A percentile compares a stretch with the other conserved stretches of the same genome.
phyloP scores from a whole-genome alignment of 2,113 vertebrate species.

The Sterna hirundo region DNA sequence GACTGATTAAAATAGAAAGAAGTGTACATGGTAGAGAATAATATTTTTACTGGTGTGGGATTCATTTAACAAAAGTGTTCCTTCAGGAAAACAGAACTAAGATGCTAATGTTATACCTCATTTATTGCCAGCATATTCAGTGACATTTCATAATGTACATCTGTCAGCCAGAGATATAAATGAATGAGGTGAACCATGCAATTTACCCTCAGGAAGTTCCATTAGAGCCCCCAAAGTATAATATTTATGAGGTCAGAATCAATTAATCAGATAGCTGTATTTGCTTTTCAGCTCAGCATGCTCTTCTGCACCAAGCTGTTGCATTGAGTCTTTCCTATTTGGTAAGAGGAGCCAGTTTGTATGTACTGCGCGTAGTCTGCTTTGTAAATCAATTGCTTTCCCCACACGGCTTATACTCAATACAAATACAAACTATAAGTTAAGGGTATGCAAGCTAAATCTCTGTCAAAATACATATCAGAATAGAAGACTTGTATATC shows the following conservation, averaged over 20 bases:
- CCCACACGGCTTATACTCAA: neutral
- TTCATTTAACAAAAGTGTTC: slow-evolving; percentile 82
- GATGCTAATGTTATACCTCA: slow-evolving; percentile 82
- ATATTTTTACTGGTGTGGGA: slow-evolving; percentile 75
- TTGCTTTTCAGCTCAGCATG: slow-evolving; percentile 76
- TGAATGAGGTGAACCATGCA: slow-evolving; percentile 85
- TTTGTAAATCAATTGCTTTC: slow-evolving; percentile 66
- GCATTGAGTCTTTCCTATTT: slow-evolving; percentile 61
- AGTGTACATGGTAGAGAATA: slow-evolving; percentile 43
- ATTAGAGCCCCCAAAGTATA: slow-evolving; percentile 83
- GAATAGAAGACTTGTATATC: neutral
- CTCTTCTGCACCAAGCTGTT: slow-evolving; percentile 70
- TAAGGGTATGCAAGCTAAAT: slow-evolving; percentile 47
- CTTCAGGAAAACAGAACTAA: slow-evolving; percentile 79
- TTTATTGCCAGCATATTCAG: slow-evolving; percentile 87
- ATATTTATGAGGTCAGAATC: slow-evolving; percentile 88
- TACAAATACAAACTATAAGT: slow-evolving; percentile 36
- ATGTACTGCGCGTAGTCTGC: slow-evolving; percentile 37
- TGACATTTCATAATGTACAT: slow-evolving; percentile 89
- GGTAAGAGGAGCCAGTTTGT: slow-evolving; percentile 48
- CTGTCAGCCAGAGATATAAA: slow-evolving; percentile 85
- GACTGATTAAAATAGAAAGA: slow-evolving; percentile 55
- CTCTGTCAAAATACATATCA: slow-evolving; percentile 13
- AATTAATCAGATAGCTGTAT: slow-evolving; percentile 88
- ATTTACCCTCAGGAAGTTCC: slow-evolving; percentile 84